Evolutionary conservation across 1,140 invertebrate species (phyloP), one percentile per base, ranked within the genome.

Genomic region (Wasmannia auropunctata): DNA sequence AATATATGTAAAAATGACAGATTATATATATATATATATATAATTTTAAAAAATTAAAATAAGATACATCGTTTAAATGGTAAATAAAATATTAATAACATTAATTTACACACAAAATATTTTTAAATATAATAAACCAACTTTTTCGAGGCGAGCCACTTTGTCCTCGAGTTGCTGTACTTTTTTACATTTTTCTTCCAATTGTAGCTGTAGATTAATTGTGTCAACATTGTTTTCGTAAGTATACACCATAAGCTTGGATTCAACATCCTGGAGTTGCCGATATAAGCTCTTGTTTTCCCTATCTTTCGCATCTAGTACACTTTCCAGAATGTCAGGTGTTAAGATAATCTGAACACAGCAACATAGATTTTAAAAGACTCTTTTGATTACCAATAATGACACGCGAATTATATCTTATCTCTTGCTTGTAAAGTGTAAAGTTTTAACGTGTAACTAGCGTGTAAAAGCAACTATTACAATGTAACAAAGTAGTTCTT

Each of bases 131-230:
- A 16, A 65, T 70, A 40, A 69, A 94, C 92, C 75, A 91, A 95
- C 94, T 93, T 94, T 93, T 91, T 93, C 88, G 34, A 92, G 67
- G 70, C 75, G 85, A 87, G 70, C 51, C 69, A 94, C 84, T 83
- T 90, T 87, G 63, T 86, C 60, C 67, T 92, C 77, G 62, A 94
- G 81, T 70, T 92, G 63, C 72, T 89, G 49, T 56, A 93, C 87
- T 77, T 87, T 75, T 8, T 90, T 92, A 54, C 77, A 88, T 69
- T 94, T 93, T 37, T 93, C 88, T 70, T 93, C 88, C 0, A 93
- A 51, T 54, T 91, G 88, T n/a, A 70, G 19, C 84, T 91, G 86
- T 37, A 92, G 67, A 84, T 88, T 77, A 40, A 86, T 90, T 31
- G 90, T 31, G 56, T 28, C 89, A 87, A 81, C 72, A 76, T 83